These are phyloP conservation scores for Harlomillsia oculata DNA, from an alignment of 1,140 invertebrate species.

Conservation along the genomic window DNA sequence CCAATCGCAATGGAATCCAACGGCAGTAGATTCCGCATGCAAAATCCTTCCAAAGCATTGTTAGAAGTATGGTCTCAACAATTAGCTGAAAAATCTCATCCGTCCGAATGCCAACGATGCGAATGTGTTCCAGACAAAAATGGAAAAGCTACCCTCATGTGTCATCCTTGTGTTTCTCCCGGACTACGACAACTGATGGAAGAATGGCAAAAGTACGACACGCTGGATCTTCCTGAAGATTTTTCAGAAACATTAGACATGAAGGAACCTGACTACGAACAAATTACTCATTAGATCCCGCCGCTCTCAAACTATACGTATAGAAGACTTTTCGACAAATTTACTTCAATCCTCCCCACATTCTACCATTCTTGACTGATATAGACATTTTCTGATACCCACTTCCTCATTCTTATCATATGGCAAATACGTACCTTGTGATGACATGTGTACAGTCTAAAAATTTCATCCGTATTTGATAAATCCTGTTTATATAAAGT, in stretches of 20 bases:
- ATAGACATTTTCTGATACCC: too few species aligned
- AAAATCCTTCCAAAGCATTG: constrained; percentile 38
- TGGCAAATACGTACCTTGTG: too few species aligned
- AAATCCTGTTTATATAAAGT: too few species aligned
- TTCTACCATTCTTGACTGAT: too few species aligned
- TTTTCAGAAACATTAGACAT: not conserved
- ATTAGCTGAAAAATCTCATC: constrained; percentile 39
- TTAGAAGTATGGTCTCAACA: constrained; percentile 41
- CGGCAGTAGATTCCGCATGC: constrained; percentile 43
- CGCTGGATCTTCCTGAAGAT: not conserved
- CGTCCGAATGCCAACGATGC: constrained; percentile 43
- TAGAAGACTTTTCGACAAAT: too few species aligned
- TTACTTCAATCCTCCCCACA: too few species aligned
- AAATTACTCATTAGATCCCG: too few species aligned
- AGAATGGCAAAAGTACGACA: constrained; percentile 23
- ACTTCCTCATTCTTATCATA: too few species aligned
- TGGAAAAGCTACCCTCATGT: constrained; percentile 36
- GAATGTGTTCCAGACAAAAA: constrained; percentile 42
- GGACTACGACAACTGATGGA: constrained; percentile 24
- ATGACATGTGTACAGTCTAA: too few species aligned
- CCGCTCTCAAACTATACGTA: too few species aligned
- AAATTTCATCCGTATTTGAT: too few species aligned
- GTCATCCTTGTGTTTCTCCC: constrained; percentile 30
- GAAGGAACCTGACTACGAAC: not conserved
- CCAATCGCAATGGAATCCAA: constrained; percentile 44